Conservation (phyloP, 2,113 vertebrate species). For the Corydoras maculifer region DNA sequence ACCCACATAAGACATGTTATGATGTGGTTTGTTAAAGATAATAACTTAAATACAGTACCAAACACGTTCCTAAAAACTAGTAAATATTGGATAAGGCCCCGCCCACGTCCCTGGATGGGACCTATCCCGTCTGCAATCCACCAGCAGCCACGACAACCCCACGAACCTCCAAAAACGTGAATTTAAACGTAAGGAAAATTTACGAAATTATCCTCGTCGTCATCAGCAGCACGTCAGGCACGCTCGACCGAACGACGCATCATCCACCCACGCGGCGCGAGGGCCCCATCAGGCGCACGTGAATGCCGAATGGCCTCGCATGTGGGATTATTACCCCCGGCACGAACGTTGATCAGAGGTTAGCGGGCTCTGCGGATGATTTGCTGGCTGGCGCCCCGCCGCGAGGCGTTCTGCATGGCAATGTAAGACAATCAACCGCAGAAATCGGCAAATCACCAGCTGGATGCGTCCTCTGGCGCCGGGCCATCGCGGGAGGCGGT, state of each 20-base stretch:
- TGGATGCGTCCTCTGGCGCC: not conserved
- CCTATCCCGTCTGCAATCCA: too few species aligned
- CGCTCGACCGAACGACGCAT: slow-evolving; percentile 20
- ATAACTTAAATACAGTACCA: too few species aligned
- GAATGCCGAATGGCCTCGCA: slow-evolving; percentile 69
- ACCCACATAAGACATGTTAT: too few species aligned
- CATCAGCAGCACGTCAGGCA: not conserved
- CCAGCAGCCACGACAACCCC: not conserved
- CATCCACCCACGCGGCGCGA: slow-evolving; percentile 77
- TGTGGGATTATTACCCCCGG: not conserved
- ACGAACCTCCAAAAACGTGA: not conserved
- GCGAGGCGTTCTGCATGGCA: slow-evolving; percentile 21
- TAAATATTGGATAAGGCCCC: too few species aligned
- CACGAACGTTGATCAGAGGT: not conserved
- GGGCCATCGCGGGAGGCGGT: not conserved
- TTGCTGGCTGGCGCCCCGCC: slow-evolving; percentile 29
- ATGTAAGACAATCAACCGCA: slow-evolving; percentile 12
- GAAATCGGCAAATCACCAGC: not conserved
- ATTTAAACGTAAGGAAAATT: too few species aligned
- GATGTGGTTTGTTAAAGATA: too few species aligned
- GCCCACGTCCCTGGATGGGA: too few species aligned
- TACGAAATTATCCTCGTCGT: too few species aligned
- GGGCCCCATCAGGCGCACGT: slow-evolving; percentile 5
- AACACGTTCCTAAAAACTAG: too few species aligned
- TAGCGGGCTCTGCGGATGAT: slow-evolving; percentile 1